A percentile compares a stretch with the other conserved stretches of the same genome.
phyloP scores from a whole-genome alignment of 2,113 vertebrate species.

The Cyanoramphus novaezelandiae region DNA sequence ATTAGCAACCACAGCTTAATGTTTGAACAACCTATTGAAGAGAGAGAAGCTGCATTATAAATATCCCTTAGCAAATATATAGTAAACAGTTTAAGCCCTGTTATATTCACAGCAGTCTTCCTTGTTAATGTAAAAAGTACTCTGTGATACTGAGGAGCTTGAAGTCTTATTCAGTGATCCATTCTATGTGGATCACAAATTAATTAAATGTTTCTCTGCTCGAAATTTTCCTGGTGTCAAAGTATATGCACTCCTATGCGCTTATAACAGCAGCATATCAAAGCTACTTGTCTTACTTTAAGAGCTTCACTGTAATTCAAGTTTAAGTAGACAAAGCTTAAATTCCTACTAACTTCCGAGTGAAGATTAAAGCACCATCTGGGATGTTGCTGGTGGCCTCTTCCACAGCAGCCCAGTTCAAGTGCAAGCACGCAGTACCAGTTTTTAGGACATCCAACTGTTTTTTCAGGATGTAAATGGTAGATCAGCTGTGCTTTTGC shows the following conservation, averaged over 20 bases:
- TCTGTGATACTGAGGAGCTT: not conserved
- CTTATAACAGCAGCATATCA: not conserved
- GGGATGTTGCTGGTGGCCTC: not conserved
- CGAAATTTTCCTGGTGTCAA: not conserved
- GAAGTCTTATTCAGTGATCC: not conserved
- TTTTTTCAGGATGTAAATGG: not conserved
- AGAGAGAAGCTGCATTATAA: not conserved
- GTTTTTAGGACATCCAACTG: not conserved
- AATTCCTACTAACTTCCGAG: not conserved
- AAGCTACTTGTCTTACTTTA: not conserved
- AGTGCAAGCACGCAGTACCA: fast-evolving
- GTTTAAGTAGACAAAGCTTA: not conserved
- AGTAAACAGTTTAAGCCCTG: not conserved
- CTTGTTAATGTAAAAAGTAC: not conserved
- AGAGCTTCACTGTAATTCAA: not conserved
- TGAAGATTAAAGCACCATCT: not conserved
- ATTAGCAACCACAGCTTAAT: not conserved
- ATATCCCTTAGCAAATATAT: not conserved
- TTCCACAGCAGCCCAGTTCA: not conserved
- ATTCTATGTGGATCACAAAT: not conserved
- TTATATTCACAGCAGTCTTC: not conserved
- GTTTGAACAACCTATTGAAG: not conserved
- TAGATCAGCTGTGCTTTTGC: not conserved
- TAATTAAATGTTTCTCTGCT: not conserved
- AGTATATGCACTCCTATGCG: not conserved